Evolutionary conservation across 2,888 invertebrate species (phyloP).

Genomic region (Muscina levida): DNA sequence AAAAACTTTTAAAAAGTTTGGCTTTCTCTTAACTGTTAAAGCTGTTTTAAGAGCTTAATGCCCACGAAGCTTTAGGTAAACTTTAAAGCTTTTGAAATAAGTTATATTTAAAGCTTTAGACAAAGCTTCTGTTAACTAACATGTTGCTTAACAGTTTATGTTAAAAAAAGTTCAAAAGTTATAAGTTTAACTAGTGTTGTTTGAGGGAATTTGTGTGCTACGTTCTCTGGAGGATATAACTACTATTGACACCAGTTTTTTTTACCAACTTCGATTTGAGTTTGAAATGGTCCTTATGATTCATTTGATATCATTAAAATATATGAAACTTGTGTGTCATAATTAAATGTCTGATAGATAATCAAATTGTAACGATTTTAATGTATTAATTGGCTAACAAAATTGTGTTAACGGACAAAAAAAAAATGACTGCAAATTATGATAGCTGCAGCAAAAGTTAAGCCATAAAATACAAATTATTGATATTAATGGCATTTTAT

Average conservation of each 20-base stretch:
- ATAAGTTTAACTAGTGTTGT: neutral
- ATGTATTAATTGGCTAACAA: constrained; percentile 23
- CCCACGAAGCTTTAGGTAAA: neutral
- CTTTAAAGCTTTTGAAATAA: neutral
- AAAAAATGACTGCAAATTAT: constrained; percentile 9
- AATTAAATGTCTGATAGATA: constrained; percentile 15
- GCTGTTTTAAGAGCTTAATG: neutral
- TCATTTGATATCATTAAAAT: neutral
- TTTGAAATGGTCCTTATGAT: neutral
- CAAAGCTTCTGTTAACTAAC: neutral
- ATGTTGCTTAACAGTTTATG: neutral
- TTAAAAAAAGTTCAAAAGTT: neutral
- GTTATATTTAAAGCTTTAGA: neutral
- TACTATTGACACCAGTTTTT: no score
- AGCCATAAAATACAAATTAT: no score
- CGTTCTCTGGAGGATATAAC: no score
- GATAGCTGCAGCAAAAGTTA: neutral
- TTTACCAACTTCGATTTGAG: no score
- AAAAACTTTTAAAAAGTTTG: neutral
- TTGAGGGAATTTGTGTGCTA: no score
- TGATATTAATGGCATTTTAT: no score
- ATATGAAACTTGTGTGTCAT: neutral
- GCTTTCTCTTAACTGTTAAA: neutral
- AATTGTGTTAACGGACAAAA: constrained; percentile 8
- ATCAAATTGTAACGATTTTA: constrained; percentile 22